These are phyloP conservation scores for Pachyramphus minor DNA, from an alignment of 2,113 vertebrate genomes.

Conservation along the genomic window DNA sequence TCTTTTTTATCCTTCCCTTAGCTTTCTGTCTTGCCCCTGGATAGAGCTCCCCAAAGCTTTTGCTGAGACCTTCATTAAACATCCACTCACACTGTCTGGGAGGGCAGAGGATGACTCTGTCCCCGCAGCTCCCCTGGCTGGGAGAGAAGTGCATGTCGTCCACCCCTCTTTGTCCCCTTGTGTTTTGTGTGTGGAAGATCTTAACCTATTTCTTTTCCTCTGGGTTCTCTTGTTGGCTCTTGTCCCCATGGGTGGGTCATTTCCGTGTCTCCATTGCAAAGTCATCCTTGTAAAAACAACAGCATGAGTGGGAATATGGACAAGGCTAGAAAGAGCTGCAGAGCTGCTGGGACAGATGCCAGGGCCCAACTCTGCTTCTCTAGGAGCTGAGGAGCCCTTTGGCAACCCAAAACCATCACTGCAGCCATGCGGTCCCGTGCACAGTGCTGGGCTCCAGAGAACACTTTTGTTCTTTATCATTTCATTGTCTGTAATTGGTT, in stretches of 20 bases:
- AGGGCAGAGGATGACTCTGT: background rate
- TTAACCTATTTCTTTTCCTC: background rate
- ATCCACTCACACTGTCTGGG: background rate
- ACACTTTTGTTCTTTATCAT: constrained; percentile 33
- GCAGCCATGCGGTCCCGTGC: accelerated
- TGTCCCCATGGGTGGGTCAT: background rate
- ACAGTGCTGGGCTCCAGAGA: background rate
- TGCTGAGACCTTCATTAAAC: background rate
- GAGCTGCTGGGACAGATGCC: background rate
- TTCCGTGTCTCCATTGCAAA: background rate
- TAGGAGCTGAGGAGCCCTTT: background rate
- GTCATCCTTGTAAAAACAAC: constrained; percentile 7
- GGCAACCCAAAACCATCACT: background rate
- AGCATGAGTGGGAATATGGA: background rate
- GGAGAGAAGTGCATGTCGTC: background rate
- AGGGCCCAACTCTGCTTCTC: background rate
- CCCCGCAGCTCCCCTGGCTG: background rate
- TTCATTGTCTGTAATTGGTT: constrained; percentile 60
- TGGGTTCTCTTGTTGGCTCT: background rate
- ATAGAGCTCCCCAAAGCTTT: background rate
- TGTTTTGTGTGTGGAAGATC: constrained; percentile 1
- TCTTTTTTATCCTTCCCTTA: background rate
- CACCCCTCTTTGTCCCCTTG: background rate
- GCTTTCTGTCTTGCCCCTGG: background rate
- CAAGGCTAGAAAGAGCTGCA: background rate